Evolutionary conservation across 2,113 vertebrate species (phyloP), one percentile per base, ranked within the genome.

Genomic region (Ctenodactylus gundi): DNA sequence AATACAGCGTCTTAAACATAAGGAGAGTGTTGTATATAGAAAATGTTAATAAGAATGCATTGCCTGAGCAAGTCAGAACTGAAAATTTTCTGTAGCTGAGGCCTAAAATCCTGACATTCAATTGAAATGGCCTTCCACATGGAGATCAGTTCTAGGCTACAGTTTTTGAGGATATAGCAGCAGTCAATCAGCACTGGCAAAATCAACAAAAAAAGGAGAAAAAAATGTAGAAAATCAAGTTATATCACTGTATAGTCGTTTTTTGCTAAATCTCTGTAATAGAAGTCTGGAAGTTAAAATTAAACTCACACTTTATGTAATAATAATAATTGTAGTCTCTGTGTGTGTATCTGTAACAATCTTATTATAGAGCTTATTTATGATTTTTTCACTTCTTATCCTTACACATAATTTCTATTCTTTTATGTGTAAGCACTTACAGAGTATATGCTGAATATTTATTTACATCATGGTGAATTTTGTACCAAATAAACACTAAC

Each of bases 11-110:
- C 84, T 78, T 46, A 77, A 92, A 39, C 7, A 39, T 11, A 36
- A 60, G 29, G 21, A 25, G 1, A 10, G 4, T 5, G 0, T 60
- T 15, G 36, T 20, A 15, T 36, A 8, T 34, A 27, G 3, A 62
- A 77, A 68, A 4, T 4, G 3, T 62, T 81, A 31, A 65, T 86
- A 80, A 88, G 58, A 90, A 64, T 57, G n/a, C 49, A 77, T 17
- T 90, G 31, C 6, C 46, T 68, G 23, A 81, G 10, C 13, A 90
- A 67, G 25, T 23, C 41, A 14, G 1, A 2, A 21, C 34, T 58
- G 34, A 55, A 73, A 75, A 67, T n/a, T 4, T 85, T 93, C 25
- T 12, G 14, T 65, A 36, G 44, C 27, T 51, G 23, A 72, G 13
- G 2, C 58, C 31, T 87, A 34, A 65, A 86, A 46, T 31, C 4